Evolutionary conservation across 2,888 invertebrate genomes (phyloP).

Genomic region (Herminia tarsipennalis): DNA sequence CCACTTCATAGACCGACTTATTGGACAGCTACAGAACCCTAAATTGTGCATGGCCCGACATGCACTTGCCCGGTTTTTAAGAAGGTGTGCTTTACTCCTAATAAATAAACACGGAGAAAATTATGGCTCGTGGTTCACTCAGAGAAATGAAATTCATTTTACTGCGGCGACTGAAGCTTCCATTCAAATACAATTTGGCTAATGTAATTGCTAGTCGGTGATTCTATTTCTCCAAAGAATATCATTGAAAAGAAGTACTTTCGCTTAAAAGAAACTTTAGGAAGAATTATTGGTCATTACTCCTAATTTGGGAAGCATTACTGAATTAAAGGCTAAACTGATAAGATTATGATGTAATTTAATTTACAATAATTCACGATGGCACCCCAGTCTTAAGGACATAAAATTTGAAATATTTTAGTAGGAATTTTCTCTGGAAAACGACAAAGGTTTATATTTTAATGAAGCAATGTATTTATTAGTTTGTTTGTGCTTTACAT

Average conservation of each 20-base stretch:
- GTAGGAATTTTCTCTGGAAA: conserved; percentile 10
- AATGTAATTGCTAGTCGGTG: conserved; percentile 72
- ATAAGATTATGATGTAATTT: conserved; percentile 42
- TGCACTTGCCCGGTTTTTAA: too few species aligned
- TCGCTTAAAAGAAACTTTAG: conserved; percentile 27
- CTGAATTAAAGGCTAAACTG: conserved; percentile 36
- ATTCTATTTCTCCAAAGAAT: conserved; percentile 54
- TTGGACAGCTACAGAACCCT: too few species aligned
- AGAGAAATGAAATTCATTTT: conserved; percentile 74
- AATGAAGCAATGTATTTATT: conserved; percentile 11
- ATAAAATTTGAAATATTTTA: conserved; percentile 21
- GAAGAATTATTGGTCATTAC: conserved; percentile 32
- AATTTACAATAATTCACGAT: conserved; percentile 35
- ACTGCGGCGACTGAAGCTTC: conserved; percentile 64
- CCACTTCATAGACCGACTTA: too few species aligned
- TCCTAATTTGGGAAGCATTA: conserved; percentile 33
- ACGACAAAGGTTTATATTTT: conserved; percentile 12
- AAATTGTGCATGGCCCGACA: too few species aligned
- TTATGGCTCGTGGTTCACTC: conserved; percentile 59
- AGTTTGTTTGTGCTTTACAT: not conserved
- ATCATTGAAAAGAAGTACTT: conserved; percentile 32
- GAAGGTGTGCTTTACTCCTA: conserved; percentile 42
- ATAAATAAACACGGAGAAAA: conserved; percentile 56
- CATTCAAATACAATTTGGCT: conserved; percentile 75
- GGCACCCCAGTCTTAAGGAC: conserved; percentile 11